Conservation (phyloP, 2,888 invertebrate genomes). For the Seira sanloemensis region DNA sequence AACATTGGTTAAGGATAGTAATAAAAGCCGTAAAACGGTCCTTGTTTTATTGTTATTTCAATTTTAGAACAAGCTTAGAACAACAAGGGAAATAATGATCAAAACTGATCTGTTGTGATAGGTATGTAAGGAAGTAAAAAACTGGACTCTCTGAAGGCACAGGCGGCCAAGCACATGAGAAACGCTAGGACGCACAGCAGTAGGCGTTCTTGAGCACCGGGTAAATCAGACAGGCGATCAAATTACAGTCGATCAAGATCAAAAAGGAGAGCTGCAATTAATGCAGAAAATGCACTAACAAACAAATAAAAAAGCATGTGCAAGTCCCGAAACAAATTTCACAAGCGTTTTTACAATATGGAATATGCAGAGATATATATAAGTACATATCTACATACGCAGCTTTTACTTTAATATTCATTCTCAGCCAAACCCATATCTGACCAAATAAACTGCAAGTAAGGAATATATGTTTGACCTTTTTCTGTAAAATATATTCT, state of each 20-base stretch:
- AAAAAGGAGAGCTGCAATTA: constrained; percentile 8
- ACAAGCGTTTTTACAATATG: too few relatives aligned
- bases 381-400: neutral
- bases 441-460: constrained; percentile 5
- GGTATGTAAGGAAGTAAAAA: constrained; percentile 7
- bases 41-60: too few relatives aligned
- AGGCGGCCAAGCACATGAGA: neutral
- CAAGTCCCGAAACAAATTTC: constrained; percentile 2
- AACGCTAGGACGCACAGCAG: neutral
- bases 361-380: too few relatives aligned
- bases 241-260: neutral
- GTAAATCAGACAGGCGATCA: neutral
- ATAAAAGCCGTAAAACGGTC: too few relatives aligned
- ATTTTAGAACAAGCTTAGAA: neutral
- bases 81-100: neutral
- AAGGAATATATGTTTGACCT: neutral
- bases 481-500: neutral
- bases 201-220: neutral
- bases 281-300: neutral
- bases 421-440: constrained; percentile 2
- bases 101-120: neutral
- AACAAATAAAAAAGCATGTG: neutral
- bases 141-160: neutral
- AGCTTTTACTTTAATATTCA: constrained; percentile 19
- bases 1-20: too few relatives aligned